Conservation (phyloP, 1,140 invertebrate species). For the Holotrichia oblita region DNA sequence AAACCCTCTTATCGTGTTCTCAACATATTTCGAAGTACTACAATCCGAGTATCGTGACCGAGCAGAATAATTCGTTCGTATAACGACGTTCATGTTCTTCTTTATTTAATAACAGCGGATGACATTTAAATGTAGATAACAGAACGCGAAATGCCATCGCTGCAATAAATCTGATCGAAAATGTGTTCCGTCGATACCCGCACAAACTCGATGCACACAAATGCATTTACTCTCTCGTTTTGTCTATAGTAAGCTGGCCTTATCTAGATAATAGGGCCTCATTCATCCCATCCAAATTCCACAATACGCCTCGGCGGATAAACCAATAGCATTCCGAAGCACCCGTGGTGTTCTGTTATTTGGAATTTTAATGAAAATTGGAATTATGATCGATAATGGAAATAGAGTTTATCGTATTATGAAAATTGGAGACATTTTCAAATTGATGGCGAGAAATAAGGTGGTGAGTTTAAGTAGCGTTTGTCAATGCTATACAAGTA, state of each 20-base stretch:
- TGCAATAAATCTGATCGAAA: slow-evolving; percentile 21
- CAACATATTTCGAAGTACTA: background rate
- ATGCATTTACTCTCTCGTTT: background rate
- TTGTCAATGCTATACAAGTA: too few species aligned
- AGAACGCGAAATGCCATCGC: slow-evolving; percentile 23
- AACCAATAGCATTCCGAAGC: background rate
- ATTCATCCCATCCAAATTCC: slow-evolving; percentile 5
- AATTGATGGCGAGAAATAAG: too few species aligned
- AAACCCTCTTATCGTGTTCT: background rate
- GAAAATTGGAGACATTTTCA: background rate
- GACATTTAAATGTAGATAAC: slow-evolving; percentile 23
- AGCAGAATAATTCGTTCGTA: background rate
- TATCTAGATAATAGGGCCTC: background rate
- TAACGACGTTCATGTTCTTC: background rate
- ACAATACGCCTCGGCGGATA: background rate
- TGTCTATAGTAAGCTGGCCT: too few species aligned
- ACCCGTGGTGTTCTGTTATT: background rate
- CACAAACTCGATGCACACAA: background rate
- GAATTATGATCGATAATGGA: background rate
- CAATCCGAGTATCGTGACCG: background rate
- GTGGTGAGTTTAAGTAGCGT: too few species aligned
- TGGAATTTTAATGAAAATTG: too few species aligned
- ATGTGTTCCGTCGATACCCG: background rate
- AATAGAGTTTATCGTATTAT: background rate
- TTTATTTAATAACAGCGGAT: slow-evolving; percentile 22